These are phyloP conservation scores for Netelia fuscicornis DNA, from an alignment of 2,888 invertebrate species.

Conservation along the genomic window DNA sequence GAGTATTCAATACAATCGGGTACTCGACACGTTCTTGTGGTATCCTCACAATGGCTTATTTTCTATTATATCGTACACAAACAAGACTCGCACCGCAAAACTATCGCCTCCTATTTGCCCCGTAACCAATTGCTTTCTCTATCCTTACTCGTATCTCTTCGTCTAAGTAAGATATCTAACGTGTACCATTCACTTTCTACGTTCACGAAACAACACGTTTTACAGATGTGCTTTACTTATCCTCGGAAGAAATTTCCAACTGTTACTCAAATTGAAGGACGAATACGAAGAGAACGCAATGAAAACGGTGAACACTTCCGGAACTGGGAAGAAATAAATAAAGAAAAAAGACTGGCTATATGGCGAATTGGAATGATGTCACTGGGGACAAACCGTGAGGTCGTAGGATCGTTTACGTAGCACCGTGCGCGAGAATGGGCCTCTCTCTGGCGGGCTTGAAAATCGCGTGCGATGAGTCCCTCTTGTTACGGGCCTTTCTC, in stretches of 20 bases:
- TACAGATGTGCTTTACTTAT: not conserved
- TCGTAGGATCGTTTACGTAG: constrained; percentile 27
- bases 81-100: not conserved
- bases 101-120: not conserved
- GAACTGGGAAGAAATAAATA: not conserved
- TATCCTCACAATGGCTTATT: constrained; percentile 16
- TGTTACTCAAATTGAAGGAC: not conserved
- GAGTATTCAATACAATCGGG: not conserved
- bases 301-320: constrained; percentile 40
- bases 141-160: not conserved
- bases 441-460: constrained; percentile 4
- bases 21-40: constrained; percentile 1
- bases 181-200: not conserved
- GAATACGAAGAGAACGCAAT: not conserved
- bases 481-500: constrained; percentile 33
- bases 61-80: not conserved
- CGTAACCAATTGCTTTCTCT: not conserved
- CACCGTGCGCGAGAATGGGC: constrained; percentile 20
- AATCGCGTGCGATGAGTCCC: constrained; percentile 29
- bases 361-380: constrained; percentile 43
- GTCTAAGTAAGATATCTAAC: not conserved
- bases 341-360: not conserved
- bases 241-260: not conserved
- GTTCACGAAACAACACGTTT: not conserved
- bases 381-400: constrained; percentile 28